These are phyloP conservation scores for Glandiceps talaboti DNA, from an alignment of 53 echinoderm and acorn worm genomes.

Conservation along the genomic window DNA sequence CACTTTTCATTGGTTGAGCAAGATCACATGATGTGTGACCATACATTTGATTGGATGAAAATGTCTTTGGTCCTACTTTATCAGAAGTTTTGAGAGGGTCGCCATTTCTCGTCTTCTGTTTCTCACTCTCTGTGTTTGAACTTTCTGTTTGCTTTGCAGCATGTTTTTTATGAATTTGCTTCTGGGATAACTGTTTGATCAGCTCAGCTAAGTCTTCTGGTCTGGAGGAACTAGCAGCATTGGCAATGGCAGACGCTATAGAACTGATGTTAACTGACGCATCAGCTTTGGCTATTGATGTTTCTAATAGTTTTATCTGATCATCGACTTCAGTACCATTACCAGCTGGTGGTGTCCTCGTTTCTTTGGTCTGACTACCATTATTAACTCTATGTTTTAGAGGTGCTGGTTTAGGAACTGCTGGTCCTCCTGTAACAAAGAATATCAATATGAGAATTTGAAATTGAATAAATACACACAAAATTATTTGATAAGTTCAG, in stretches of 20 bases:
- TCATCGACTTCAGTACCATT: background rate
- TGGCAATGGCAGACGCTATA: constrained; percentile 57
- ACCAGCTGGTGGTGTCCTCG: background rate
- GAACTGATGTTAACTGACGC: constrained; percentile 51
- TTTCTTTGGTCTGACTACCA: too few relatives aligned
- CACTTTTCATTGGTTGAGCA: background rate
- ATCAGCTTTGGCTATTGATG: background rate
- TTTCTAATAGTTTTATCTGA: background rate
- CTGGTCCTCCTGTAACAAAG: too few relatives aligned
- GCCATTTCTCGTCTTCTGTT: background rate
- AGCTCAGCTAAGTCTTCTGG: constrained; percentile 69
- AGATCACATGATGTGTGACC: background rate
- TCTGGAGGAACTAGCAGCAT: constrained; percentile 49
- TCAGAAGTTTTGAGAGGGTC: background rate
- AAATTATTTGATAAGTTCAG: too few relatives aligned
- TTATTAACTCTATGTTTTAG: too few relatives aligned
- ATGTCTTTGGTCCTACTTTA: background rate
- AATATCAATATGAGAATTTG: too few relatives aligned
- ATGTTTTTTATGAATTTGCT: constrained; percentile 14
- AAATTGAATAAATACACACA: too few relatives aligned
- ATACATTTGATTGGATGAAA: too few relatives aligned
- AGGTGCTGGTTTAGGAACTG: too few relatives aligned
- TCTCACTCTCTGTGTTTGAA: background rate
- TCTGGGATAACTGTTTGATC: constrained; percentile 60
- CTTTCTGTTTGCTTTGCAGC: constrained; percentile 1